Conservation (phyloP, 2,888 invertebrate species). For the Siphlonurus alternatus region DNA sequence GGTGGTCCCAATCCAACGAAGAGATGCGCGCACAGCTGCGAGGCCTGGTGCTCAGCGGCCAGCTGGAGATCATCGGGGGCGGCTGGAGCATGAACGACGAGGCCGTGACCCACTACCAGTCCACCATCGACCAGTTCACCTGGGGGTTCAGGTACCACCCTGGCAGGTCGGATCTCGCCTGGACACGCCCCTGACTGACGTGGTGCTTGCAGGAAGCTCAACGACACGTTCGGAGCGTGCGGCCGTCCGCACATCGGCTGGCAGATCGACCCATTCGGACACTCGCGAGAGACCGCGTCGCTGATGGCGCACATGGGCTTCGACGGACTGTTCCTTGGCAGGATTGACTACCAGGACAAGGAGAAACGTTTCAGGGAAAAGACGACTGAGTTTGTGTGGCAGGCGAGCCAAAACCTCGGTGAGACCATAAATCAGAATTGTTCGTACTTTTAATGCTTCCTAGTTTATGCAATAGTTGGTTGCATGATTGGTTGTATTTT, state of each 20-base stretch:
- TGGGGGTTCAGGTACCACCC: slow-evolving; percentile 51
- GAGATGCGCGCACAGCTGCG: slow-evolving; percentile 36
- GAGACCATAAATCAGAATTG: no score
- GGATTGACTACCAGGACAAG: slow-evolving; percentile 80
- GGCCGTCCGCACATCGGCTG: slow-evolving; percentile 58
- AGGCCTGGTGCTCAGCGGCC: slow-evolving; percentile 37
- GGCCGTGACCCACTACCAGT: slow-evolving; percentile 51
- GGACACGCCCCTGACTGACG: no score
- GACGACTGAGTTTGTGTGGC: slow-evolving; percentile 74
- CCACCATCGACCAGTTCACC: slow-evolving; percentile 56
- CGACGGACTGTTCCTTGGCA: slow-evolving; percentile 72
- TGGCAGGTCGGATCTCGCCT: no score
- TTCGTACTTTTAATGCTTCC: no score
- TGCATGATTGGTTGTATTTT: no score
- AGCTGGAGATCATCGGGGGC: slow-evolving; percentile 58
- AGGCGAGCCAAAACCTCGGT: slow-evolving; percentile 53
- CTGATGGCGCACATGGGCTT: slow-evolving; percentile 70
- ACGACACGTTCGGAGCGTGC: slow-evolving; percentile 53
- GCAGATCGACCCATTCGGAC: slow-evolving; percentile 79
- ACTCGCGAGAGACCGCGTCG: slow-evolving; percentile 72
- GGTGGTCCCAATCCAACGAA: slow-evolving; percentile 53
- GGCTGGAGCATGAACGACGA: slow-evolving; percentile 80
- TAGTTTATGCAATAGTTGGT: no score
- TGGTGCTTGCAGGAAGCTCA: slow-evolving; percentile 23
- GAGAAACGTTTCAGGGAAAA: slow-evolving; percentile 34